Evolutionary conservation across 2,113 vertebrate species (phyloP), one percentile per base, ranked within the genome.

Genomic region (Tupaia chinensis): DNA sequence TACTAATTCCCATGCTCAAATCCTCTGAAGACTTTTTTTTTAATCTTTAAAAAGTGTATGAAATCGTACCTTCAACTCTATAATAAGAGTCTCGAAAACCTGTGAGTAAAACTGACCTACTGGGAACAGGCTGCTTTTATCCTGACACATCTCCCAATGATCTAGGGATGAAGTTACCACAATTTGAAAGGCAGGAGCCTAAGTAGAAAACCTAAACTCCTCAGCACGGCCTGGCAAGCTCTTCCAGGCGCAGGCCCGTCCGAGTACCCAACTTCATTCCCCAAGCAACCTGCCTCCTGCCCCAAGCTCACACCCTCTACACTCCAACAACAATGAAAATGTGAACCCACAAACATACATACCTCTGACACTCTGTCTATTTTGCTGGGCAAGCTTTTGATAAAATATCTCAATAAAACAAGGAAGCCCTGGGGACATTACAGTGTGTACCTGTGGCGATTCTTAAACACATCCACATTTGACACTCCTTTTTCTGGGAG

Each of bases 401-500:
- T 25, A 56, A 87, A 83, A 84, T 6, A 80, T n/a, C 15, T 95
- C 63, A 34, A 3, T 15, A n/a, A 93, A 79, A 73, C 81, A 84
- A 63, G 32, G 34, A 73, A 20, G 17, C n/a, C 65, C 29, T 81
- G 13, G 27, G 15, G 53, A 91, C 25, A 77, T 22, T 70, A 25
- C 9, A 27, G 25, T 65, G 44, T 11, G 25, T 5, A 81, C 10
- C 73, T 65, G 10, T 70, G 25, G 22, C n/a, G 34, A 19, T 29
- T 84, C 78, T 78, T 93, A 96, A 95, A 69, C 27, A 73, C 1
- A 34, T 29, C 29, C 73, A 72, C 70, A 91, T 70, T 68, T 20
- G 60, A 86, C 27, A 69, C 44, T 92, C 34, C 32, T 82, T 34
- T 90, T 56, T 65, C 5, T 14, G 76, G 78, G 72, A 61, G 12